Evolutionary conservation across 2,888 invertebrate genomes (phyloP), one percentile per base, ranked within the genome.

Genomic region (Rapana venosa): DNA sequence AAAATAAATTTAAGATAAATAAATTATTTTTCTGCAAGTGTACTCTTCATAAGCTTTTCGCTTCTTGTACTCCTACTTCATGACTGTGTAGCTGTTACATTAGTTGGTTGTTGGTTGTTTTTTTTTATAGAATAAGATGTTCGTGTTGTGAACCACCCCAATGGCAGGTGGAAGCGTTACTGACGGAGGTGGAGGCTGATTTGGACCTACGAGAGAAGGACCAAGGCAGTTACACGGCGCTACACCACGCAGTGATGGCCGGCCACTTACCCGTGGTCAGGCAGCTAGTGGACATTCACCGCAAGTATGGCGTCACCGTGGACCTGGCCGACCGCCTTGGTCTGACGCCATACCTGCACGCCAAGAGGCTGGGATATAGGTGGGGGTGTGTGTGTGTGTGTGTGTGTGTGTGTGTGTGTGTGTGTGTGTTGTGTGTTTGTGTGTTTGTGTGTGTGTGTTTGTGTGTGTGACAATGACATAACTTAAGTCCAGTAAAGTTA

Each of bases 281-380:
- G 26, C 89, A 91, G 30, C 90, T 95, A 13, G 92, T 94, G 6
- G 88, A 91, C 35, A 93, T 92, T 81, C 93, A 95, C 91, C 91
- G 92, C n/a, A 93, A 93, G 79, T 95, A 93, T 88, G 92, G 94
- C 1, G 90, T 95, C 32, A 91, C 94, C 4, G 94, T 95, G n/a
- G 95, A 95, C 89, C 92, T 94, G 32, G 91, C 92, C 17, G 95
- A 95, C 91, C 92, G 92, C n/a, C 90, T 94, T 61, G 95, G 95
- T 0, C 90, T 95, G 32, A 95, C 95, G 22, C 95, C 95, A 0
- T 95, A 94, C 84, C 91, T 95, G 20, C 94, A 94, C 88, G 95
- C 95, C 8, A 94, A 93, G 85, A 89, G 94, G 8, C 93, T 95
- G 4, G 95, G 94, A 0, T 93, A 93, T 86, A 91, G 91, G n/a